These are phyloP conservation scores for Macrotus californicus DNA, from an alignment of 2,113 vertebrate species.

Conservation along the genomic window DNA sequence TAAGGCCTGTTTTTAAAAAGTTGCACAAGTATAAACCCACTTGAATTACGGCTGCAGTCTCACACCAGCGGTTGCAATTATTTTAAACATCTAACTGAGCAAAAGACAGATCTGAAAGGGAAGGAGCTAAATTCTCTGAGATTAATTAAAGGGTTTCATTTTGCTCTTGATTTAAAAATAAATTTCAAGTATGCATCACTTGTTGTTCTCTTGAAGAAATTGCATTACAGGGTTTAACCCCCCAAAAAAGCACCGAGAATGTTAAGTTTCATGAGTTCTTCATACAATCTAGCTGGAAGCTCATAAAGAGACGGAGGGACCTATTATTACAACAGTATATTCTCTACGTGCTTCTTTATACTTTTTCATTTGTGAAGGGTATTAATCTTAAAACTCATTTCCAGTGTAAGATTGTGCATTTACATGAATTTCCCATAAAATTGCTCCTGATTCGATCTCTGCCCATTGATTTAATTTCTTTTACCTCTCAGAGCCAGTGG, in stretches of 20 bases:
- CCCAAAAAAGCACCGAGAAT: background rate
- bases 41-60: slow-evolving; percentile 56
- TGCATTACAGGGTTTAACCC: slow-evolving; percentile 30
- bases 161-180: slow-evolving; percentile 76
- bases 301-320: slow-evolving; percentile 32
- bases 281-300: slow-evolving; percentile 35
- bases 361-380: slow-evolving; percentile 62
- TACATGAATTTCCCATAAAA: slow-evolving; percentile 73
- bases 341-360: slow-evolving; percentile 37
- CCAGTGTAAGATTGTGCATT: slow-evolving; percentile 70
- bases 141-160: slow-evolving; percentile 78
- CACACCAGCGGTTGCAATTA: slow-evolving; percentile 35
- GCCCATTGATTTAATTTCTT: slow-evolving; percentile 72
- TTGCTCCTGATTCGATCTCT: slow-evolving; percentile 67
- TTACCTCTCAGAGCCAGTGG: slow-evolving; percentile 59
- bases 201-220: slow-evolving; percentile 68
- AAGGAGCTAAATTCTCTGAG: slow-evolving; percentile 69
- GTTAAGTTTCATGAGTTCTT: slow-evolving; percentile 45
- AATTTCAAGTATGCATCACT: slow-evolving; percentile 67
- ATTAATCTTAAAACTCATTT: slow-evolving; percentile 74
- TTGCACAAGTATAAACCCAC: slow-evolving; percentile 49
- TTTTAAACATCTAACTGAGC: slow-evolving; percentile 57
- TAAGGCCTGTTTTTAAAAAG: slow-evolving; percentile 63
- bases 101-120: slow-evolving; percentile 61
- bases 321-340: slow-evolving; percentile 7